Conservation (phyloP, 2,797 vertebrate genomes). For the Schizothorax lantsangensis region DNA sequence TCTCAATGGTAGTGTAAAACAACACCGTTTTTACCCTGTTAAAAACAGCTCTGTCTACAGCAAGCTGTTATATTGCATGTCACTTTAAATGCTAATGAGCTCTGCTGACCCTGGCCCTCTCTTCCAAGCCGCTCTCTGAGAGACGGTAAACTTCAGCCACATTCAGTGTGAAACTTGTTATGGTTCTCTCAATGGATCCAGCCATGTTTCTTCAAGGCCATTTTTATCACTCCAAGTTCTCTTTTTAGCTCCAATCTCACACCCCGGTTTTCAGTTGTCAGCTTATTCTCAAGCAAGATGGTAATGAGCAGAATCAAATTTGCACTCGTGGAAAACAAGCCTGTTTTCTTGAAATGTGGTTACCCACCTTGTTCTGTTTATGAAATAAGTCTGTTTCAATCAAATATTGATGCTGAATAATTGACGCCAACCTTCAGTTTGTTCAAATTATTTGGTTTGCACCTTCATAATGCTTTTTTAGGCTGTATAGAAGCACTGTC, state of each 20-base stretch:
- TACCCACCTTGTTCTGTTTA: conserved; percentile 7
- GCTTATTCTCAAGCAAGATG: conserved; percentile 25
- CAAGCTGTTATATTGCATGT: too few species aligned
- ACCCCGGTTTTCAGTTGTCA: conserved; percentile 12
- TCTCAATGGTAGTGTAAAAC: too few species aligned
- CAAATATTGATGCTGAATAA: conserved; percentile 3
- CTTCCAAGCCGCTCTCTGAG: too few species aligned
- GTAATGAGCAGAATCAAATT: conserved; percentile 40
- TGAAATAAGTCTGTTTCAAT: conserved; percentile 5
- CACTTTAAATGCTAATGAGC: too few species aligned
- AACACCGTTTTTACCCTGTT: too few species aligned
- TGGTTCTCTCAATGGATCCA: conserved; percentile 17
- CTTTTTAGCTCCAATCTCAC: conserved; percentile 24
- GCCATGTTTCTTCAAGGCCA: conserved; percentile 19
- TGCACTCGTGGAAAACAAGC: conserved; percentile 3
- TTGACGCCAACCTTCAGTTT: background rate
- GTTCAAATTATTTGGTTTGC: conserved; percentile 5
- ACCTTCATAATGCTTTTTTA: background rate
- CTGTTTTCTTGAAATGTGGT: background rate
- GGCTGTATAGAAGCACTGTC: background rate
- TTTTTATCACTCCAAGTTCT: conserved; percentile 10
- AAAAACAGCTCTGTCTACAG: too few species aligned
- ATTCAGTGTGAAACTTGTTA: too few species aligned
- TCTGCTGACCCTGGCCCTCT: too few species aligned
- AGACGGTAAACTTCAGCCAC: too few species aligned